Evolutionary conservation across 2,797 vertebrate genomes (phyloP), one percentile per base, ranked within the genome.

Genomic region (Sebastes taczanowskii): DNA sequence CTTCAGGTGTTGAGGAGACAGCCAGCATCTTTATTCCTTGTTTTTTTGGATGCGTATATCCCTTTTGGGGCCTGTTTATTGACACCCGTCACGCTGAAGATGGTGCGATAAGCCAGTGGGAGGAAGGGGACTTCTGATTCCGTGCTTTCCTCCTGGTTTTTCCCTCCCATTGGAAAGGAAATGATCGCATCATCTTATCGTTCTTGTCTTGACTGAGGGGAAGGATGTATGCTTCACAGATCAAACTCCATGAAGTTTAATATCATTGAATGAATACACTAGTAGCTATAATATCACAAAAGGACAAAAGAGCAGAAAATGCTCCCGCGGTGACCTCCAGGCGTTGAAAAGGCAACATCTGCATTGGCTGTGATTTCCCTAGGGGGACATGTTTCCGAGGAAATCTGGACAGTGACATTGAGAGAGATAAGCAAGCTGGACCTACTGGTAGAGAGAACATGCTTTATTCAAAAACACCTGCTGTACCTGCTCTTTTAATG

Each of bases 381-480:
- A 8, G 27, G 52, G 52, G 22, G 11, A 53, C 11, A 25, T 63
- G 59, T 82, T 70, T 79, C 83, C 35, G 73, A 83, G 77, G 70
- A 87, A 67, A 85, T 82, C 62, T 61, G 67, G 52, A 81, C 38
- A 66, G 49, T 80, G 65, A 75, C 66, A 86, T 70, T 81, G 69
- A 81, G 76, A 73, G 71, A 82, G 75, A 87, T 68, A 83, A 71
- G 82, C 75, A 59, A 27, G 82, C 75, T 80, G 72, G 52, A 65
- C 69, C 56, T 14, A 4, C n/a, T 74, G 83, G 68, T 74, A 16
- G 61, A 62, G 65, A 35, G 78, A 82, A 56, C 85, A 87, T 91
- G 71, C 80, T 86, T 90, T 91, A 90, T 91, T 94, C 88, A 89
- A 22, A 79, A 83, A 83, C 84, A 91, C 80, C 86, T 87, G 88